Conservation (phyloP, 2,888 invertebrate species). For the Andrena flavipes region DNA sequence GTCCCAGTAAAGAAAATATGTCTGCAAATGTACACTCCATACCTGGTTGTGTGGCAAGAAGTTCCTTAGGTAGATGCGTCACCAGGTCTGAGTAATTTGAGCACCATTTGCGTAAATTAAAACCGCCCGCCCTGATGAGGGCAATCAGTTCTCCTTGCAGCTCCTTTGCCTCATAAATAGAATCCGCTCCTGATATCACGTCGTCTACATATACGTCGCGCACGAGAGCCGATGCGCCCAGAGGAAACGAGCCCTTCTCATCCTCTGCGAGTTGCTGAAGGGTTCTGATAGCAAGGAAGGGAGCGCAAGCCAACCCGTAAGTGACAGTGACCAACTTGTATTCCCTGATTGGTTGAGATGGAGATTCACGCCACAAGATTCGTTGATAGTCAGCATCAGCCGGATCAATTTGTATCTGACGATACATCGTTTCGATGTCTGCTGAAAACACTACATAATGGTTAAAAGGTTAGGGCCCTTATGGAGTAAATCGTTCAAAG, state of each 20-base stretch:
- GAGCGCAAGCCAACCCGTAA: neutral
- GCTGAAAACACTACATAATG: neutral
- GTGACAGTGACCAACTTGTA: neutral
- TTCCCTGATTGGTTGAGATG: no score
- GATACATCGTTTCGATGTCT: constrained; percentile 7
- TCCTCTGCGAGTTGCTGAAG: neutral
- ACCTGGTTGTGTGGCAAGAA: no score
- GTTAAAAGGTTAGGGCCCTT: neutral
- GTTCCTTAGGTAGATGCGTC: no score
- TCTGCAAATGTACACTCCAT: neutral
- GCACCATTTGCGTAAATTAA: neutral
- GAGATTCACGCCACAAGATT: no score
- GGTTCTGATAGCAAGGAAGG: neutral
- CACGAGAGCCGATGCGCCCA: neutral
- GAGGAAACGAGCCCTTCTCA: neutral
- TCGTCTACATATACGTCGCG: neutral
- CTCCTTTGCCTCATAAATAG: neutral
- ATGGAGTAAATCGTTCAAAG: neutral
- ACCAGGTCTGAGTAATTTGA: neutral
- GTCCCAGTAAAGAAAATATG: neutral
- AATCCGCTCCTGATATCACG: neutral
- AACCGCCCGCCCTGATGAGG: constrained; percentile 6
- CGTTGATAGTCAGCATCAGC: no score
- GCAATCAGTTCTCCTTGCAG: neutral
- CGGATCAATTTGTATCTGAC: neutral